Evolutionary conservation across 2,113 vertebrate species (phyloP), one percentile per base, ranked within the genome.

Genomic region (Syngnathus typhle): DNA sequence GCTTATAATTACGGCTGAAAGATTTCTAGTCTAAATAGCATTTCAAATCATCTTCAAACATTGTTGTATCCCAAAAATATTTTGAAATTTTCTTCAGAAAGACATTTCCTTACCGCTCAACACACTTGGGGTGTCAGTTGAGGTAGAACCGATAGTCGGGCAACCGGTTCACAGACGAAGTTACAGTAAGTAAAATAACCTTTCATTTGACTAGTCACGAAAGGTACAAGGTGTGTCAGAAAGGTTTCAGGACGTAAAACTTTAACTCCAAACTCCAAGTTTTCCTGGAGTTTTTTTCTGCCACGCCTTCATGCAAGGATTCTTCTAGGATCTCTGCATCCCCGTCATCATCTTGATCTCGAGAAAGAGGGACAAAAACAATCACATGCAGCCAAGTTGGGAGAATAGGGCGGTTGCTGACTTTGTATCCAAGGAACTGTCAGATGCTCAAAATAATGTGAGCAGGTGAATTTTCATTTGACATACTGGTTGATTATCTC

Each of bases 191-290:
- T 90, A 85, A 82, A 79, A 71, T 88, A 90, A 91, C 91, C 88
- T 91, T 90, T 87, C 80, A 71, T 75, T 88, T 88, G 84, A 90
- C 90, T 82, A 90, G 87, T 87, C 7, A 15, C 72, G 83, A 88
- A 88, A 89, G 87, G 76, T 68, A 80, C 82, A 84, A 27, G 12
- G 54, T 32, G 23, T 56, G 54, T 32, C 54, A 32, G 23, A 56
- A 56, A 56, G 1, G 12, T 56, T 32, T 27, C 54, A 32, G 55
- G 55, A 58, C 10, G 23, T 21, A n/a, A 27, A 27, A 55, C 15
- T 36, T 32, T 7, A 16, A 15, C 27, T 36, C 15, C 2, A 36
- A 27, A 56, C n/a, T 46, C 13, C 44, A 46, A 46, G 4, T 47
- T 47, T 47, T 16, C 16, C 44, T 4, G 15, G 13, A 16, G 13